Conservation (phyloP, 2,888 invertebrate genomes). For the Teinopalpus imperialis region DNA sequence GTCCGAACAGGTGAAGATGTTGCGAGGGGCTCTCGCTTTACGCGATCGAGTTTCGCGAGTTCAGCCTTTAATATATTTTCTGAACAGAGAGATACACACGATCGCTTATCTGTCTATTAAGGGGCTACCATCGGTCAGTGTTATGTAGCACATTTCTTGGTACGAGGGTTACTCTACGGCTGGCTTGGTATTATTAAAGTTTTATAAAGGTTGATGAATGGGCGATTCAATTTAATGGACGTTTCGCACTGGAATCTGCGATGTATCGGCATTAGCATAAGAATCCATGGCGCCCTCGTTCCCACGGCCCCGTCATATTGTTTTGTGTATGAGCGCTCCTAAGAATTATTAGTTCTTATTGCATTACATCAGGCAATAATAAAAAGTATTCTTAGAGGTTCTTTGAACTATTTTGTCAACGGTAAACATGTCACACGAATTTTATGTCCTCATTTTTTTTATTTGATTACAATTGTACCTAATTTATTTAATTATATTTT, state of each 20-base stretch:
- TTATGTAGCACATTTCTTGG: conserved; percentile 22
- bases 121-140: not conserved
- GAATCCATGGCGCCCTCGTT: conserved; percentile 56
- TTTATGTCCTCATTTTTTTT: too few relatives aligned
- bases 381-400: conserved; percentile 9
- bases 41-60: conserved; percentile 46
- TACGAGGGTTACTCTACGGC: conserved; percentile 42
- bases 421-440: too few relatives aligned
- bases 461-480: too few relatives aligned
- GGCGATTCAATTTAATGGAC: conserved; percentile 45
- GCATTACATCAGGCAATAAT: conserved; percentile 26
- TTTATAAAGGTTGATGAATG: conserved; percentile 58
- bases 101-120: conserved; percentile 5
- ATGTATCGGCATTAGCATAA: conserved; percentile 70
- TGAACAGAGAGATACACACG: conserved; percentile 4
- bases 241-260: conserved; percentile 58
- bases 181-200: conserved; percentile 64
- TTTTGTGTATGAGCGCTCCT: conserved; percentile 39
- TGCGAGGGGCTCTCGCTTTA: conserved; percentile 40
- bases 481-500: too few relatives aligned
- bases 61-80: conserved; percentile 32
- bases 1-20: conserved; percentile 45
- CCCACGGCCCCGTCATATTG: conserved; percentile 56
- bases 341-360: conserved; percentile 38
- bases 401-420: too few relatives aligned